Evolutionary conservation across 1,140 invertebrate genomes (phyloP), one percentile per base, ranked within the genome.

Genomic region (Saxidomus purpurata): DNA sequence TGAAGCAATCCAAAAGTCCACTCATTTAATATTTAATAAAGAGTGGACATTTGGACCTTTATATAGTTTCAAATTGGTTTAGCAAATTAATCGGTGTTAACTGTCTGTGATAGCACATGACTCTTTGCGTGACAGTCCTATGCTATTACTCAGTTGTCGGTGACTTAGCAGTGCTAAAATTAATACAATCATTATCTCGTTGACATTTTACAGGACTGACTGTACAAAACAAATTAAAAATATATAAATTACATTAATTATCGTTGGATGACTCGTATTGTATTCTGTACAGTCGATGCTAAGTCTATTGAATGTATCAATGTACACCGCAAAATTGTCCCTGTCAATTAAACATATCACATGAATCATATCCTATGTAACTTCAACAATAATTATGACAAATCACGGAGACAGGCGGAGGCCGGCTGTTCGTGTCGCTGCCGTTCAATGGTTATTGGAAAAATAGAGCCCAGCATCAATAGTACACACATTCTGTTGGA

Each of bases 321-420:
- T 38, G 25, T 19, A 71, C 22, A 38, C 67, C 2, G 9, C 0
- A 71, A 38, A 31, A 71, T 38, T 28, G 67, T 22, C 25, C 19
- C 11, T 15, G 31, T 71, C 67, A 71, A 71, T 71, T 71, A 71
- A 71, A 71, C 8, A 3, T 38, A 36, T 63, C 67, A 36, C 6
- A 71, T 71, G 67, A 71, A 38, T 71, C 67, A 71, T 36, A 31
- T 67, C 4, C 61, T 31, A 67, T 67, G 28, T 9, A 67, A 8
- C 67, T 38, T 71, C 34, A 4, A n/a, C 67, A 71, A 71, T 71
- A 71, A 71, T 71, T 71, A 71, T 71, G 67, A 71, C 67, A 71
- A 71, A 71, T 71, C 34, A 40, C 67, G 31, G 61, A 38, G 36
- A 38, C 67, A 38, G 22, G 0, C 36, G 9, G 67, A 40, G 17